A percentile compares a stretch with the other conserved stretches of the same genome.
These are phyloP conservation scores for Pogonomyrmex californicus DNA, from an alignment of 1,140 invertebrate genomes.

Conservation along the genomic window DNA sequence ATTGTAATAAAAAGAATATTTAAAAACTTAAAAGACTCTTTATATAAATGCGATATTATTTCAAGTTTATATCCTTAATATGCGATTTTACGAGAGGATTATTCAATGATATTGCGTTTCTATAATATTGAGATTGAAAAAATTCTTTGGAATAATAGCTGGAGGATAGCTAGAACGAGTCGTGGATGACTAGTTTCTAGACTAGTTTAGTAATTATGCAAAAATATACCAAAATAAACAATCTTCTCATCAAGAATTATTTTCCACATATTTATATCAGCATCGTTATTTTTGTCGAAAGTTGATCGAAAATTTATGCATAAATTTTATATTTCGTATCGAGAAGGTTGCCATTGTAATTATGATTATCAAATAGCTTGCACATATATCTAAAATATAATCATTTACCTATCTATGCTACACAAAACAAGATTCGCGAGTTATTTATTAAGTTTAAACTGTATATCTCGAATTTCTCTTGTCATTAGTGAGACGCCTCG, in stretches of 20 bases:
- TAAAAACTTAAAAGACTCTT: slow-evolving; percentile 24
- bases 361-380: background rate
- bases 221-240: background rate
- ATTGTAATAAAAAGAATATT: background rate
- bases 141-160: background rate
- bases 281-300: background rate
- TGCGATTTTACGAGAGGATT: background rate
- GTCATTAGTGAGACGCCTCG: slow-evolving; percentile 23
- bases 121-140: background rate
- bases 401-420: background rate
- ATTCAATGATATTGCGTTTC: background rate
- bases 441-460: slow-evolving; percentile 26
- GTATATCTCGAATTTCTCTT: background rate
- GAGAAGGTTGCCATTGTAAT: background rate
- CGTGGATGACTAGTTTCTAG: background rate
- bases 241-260: background rate
- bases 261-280: background rate
- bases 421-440: background rate
- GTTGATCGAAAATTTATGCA: background rate
- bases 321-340: slow-evolving; percentile 10
- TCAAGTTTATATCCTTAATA: background rate
- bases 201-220: background rate
- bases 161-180: background rate
- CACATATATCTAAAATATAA: background rate
- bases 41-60: background rate